Percentiles rank a stretch among this genome's conserved stretches.
Conservation (phyloP, 2,888 invertebrate species). For the Cephus pygmeus region DNA sequence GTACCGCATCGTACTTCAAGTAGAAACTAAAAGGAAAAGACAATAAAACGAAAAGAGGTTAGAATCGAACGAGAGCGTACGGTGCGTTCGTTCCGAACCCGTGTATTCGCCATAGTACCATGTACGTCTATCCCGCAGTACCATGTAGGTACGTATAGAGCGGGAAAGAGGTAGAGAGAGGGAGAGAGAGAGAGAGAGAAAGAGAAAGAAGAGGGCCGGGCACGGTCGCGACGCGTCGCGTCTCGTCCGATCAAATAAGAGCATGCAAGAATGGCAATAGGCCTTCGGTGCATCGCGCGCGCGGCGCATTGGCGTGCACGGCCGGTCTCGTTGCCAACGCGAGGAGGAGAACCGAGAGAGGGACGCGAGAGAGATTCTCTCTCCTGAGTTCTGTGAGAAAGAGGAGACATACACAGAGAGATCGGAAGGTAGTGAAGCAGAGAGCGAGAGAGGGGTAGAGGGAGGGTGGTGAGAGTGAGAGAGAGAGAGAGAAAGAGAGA, state of each 20-base stretch:
- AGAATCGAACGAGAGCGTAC: not conserved
- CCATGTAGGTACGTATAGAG: not conserved
- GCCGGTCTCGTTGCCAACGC: not conserved
- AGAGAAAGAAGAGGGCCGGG: constrained; percentile 1
- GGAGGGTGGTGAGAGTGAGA: constrained; percentile 2
- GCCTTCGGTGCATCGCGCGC: constrained; percentile 4
- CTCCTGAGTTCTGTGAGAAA: not conserved
- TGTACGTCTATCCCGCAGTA: not conserved
- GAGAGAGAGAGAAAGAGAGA: not conserved
- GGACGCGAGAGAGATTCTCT: not conserved
- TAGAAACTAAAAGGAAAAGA: not conserved
- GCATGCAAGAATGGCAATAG: not conserved
- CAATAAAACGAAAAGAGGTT: constrained; percentile 2
- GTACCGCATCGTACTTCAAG: not conserved
- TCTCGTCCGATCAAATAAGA: not conserved
- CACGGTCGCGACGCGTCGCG: not conserved
- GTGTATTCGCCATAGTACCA: not conserved
- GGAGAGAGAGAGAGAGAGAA: not conserved
- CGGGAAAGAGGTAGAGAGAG: constrained; percentile 7
- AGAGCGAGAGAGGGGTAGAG: not conserved
- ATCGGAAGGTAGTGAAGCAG: constrained; percentile 12
- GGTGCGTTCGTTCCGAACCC: not conserved
- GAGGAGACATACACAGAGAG: not conserved
- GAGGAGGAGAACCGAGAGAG: not conserved
- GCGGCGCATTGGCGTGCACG: not conserved